Evolutionary conservation across 1,140 invertebrate genomes (phyloP).

Genomic region (Papilio polytes): DNA sequence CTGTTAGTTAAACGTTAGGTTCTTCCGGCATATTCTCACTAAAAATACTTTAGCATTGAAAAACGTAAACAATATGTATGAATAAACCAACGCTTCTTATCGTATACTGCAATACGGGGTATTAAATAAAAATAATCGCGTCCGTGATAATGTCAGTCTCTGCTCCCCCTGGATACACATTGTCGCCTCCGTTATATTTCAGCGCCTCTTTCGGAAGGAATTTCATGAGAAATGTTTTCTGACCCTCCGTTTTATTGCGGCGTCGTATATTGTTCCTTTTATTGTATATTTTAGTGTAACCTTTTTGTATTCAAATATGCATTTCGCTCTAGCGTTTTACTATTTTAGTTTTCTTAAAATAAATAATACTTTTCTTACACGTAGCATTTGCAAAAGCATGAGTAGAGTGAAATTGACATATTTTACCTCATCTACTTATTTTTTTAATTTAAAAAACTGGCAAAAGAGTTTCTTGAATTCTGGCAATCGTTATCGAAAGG

Average conservation of each 20-base stretch:
- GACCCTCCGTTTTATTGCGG: slow-evolving; percentile 34
- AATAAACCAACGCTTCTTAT: background rate
- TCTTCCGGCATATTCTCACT: too few relatives aligned
- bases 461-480: too few relatives aligned
- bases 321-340: background rate
- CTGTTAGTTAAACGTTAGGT: background rate
- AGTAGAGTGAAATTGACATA: background rate
- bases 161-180: slow-evolving; percentile 24
- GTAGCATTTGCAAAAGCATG: background rate
- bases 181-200: slow-evolving; percentile 22
- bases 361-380: background rate
- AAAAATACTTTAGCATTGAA: background rate
- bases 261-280: slow-evolving; percentile 31
- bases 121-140: slow-evolving; percentile 25
- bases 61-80: background rate
- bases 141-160: slow-evolving; percentile 7
- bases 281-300: slow-evolving; percentile 24
- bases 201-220: slow-evolving; percentile 8
- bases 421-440: background rate
- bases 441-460: too few relatives aligned
- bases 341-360: background rate
- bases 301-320: slow-evolving; percentile 17
- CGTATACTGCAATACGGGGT: background rate
- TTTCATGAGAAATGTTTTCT: slow-evolving; percentile 29
- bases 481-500: too few relatives aligned